phyloP scores from a whole-genome alignment of 2,888 invertebrate genomes.

The Helicoverpa assulta region DNA sequence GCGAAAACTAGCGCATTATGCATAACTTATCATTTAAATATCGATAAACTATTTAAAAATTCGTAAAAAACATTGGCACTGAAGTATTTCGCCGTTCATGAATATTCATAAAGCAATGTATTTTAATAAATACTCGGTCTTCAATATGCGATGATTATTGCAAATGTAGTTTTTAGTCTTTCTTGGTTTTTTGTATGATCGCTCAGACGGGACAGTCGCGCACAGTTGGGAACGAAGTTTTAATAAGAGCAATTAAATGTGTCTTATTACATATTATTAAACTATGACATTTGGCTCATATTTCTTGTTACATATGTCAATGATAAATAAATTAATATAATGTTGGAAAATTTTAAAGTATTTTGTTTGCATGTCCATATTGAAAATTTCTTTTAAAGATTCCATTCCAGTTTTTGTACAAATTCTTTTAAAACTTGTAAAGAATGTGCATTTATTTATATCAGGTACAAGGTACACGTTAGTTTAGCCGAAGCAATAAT shows the following conservation, averaged over 20 bases:
- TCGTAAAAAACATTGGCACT: conserved; percentile 55
- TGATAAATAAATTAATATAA: too few species aligned
- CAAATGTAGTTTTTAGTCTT: conserved; percentile 50
- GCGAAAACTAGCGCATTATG: conserved; percentile 33
- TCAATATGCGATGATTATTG: conserved; percentile 47
- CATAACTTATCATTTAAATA: conserved; percentile 38
- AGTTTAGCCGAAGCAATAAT: conserved; percentile 54
- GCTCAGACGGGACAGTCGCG: conserved; percentile 31
- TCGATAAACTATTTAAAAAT: conserved; percentile 58
- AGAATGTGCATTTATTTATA: conserved; percentile 46
- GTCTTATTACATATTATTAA: conserved; percentile 19
- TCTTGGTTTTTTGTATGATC: conserved; percentile 33
- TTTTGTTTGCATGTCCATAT: too few species aligned
- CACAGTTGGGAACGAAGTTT: background rate
- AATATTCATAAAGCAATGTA: conserved; percentile 66
- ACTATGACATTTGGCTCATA: conserved; percentile 23
- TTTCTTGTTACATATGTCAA: background rate
- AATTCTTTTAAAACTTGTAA: conserved; percentile 23
- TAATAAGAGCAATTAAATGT: conserved; percentile 20
- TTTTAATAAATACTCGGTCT: conserved; percentile 47
- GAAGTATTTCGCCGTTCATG: conserved; percentile 64
- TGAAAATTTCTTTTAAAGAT: too few species aligned
- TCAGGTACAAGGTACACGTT: conserved; percentile 38
- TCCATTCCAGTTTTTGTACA: conserved; percentile 2
- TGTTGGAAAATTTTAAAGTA: too few species aligned